These are phyloP conservation scores for Aulostomus chinensis DNA, from an alignment of 2,797 vertebrate species.

Conservation along the genomic window DNA sequence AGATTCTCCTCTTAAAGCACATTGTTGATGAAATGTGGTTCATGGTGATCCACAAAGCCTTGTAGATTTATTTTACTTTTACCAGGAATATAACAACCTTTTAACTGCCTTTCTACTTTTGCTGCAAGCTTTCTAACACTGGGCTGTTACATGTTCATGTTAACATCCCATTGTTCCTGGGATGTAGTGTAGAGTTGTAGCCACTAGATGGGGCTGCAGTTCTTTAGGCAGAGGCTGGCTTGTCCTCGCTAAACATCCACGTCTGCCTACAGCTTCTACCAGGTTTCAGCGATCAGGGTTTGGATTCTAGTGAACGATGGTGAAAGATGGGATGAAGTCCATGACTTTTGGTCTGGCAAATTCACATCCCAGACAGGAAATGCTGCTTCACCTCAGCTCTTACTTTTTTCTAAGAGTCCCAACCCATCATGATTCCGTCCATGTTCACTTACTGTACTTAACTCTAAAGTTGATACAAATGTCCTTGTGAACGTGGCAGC, in stretches of 20 bases:
- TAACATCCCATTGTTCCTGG: not conserved
- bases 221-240: not conserved
- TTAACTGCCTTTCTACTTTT: slow-evolving; percentile 7
- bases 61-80: not conserved
- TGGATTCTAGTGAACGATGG: too few species aligned
- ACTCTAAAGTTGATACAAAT: slow-evolving; percentile 1
- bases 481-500: slow-evolving; percentile 7
- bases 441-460: slow-evolving; percentile 2
- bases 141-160: too few species aligned
- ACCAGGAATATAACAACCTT: slow-evolving; percentile 2
- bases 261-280: not conserved
- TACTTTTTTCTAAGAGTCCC: slow-evolving; percentile 2
- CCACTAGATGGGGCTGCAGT: slow-evolving; percentile 62
- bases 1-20: not conserved
- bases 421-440: not conserved
- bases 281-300: not conserved
- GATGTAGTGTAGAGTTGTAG: slow-evolving; percentile 25
- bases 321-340: not conserved
- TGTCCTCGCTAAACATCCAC: too few species aligned
- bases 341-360: not conserved
- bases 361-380: not conserved
- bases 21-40: not conserved
- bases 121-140: slow-evolving; percentile 16
- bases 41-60: slow-evolving; percentile 14
- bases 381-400: not conserved